Evolutionary conservation across 2,797 vertebrate species (phyloP).

Genomic region (Benthosema pterotum): DNA sequence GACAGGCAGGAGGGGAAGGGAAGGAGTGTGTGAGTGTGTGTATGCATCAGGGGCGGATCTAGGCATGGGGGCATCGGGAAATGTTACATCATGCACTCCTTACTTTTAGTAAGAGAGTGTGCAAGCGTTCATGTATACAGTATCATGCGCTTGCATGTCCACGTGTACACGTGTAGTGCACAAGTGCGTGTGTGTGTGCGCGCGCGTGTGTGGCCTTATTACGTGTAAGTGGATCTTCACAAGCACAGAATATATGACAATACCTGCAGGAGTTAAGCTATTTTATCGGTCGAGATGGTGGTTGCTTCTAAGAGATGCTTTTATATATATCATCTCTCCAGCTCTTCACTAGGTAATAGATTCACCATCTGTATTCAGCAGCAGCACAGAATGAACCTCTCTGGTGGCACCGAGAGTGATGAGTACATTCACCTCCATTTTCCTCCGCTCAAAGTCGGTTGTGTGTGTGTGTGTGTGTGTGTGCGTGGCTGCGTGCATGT

Average conservation of each 20-base stretch:
- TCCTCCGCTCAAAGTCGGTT: slow-evolving; percentile 24
- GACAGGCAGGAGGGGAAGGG: background rate
- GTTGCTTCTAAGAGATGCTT: slow-evolving; percentile 48
- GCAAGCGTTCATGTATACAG: too few relatives aligned
- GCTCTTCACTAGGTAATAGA: slow-evolving; percentile 57
- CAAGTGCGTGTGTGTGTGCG: background rate
- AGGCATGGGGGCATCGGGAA: too few relatives aligned
- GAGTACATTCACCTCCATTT: slow-evolving; percentile 61
- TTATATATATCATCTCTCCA: slow-evolving; percentile 53
- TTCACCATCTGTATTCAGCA: slow-evolving; percentile 65
- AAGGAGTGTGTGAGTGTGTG: too few relatives aligned
- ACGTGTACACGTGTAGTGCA: too few relatives aligned
- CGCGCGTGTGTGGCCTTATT: background rate
- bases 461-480: slow-evolving; percentile 20
- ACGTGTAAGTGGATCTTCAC: slow-evolving; percentile 19
- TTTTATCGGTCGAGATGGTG: too few relatives aligned
- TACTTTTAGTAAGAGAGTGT: too few relatives aligned
- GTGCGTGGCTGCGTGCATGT: slow-evolving; percentile 10
- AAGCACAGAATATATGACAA: slow-evolving; percentile 15
- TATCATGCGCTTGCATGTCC: too few relatives aligned
- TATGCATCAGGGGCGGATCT: too few relatives aligned
- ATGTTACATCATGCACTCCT: too few relatives aligned
- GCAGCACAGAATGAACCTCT: slow-evolving; percentile 67
- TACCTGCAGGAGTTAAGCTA: too few relatives aligned
- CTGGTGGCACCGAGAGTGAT: slow-evolving; percentile 61